Evolutionary conservation across 2,113 vertebrate species (phyloP), one percentile per base, ranked within the genome.

Genomic region (Neolamprologus kungweensis): DNA sequence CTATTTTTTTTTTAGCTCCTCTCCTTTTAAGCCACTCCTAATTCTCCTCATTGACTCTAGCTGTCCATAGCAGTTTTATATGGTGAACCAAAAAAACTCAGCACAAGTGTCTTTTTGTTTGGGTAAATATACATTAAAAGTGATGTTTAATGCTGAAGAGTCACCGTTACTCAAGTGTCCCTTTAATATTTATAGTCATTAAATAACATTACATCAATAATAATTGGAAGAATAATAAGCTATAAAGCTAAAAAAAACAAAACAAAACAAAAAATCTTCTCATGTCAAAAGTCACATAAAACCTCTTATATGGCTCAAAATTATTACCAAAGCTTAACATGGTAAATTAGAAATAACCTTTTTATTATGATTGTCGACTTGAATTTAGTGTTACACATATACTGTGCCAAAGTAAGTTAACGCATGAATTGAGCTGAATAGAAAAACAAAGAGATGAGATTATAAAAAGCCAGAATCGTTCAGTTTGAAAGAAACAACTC

Each of bases 241-340:
- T 26, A 17, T 10, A 47, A 73, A 19, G 31, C 31, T 63, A 35
- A 63, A 35, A 4, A 9, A 9, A 13, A 4, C 0, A 7, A 19
- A 19, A 9, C 28, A 8, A 5, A 10, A 3, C 0, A 10, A 5
- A 7, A 10, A 3, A 0, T 1, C 21, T 42, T 26, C 21, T 23
- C 13, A 10, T 26, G 37, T 26, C 37, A 73, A 73, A 73, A 26
- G 60, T 37, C 60, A 47, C 1, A 21, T 65, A 37, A 65, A 65
- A 21, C 60, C 33, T 65, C 60, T 65, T 68, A 9, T 68, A 9
- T 8, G 11, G 11, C 63, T 68, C 35, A 40, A 2, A 40, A 40
- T 68, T 68, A 21, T 4, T 21, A 68, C 33, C 33, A 8, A 68
- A 68, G 19, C 11, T 1, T 40, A 68, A 68, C 63, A 40, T 40